Evolutionary conservation across 2,888 invertebrate species (phyloP), one percentile per base, ranked within the genome.

Genomic region (Cheilosia vernalis): DNA sequence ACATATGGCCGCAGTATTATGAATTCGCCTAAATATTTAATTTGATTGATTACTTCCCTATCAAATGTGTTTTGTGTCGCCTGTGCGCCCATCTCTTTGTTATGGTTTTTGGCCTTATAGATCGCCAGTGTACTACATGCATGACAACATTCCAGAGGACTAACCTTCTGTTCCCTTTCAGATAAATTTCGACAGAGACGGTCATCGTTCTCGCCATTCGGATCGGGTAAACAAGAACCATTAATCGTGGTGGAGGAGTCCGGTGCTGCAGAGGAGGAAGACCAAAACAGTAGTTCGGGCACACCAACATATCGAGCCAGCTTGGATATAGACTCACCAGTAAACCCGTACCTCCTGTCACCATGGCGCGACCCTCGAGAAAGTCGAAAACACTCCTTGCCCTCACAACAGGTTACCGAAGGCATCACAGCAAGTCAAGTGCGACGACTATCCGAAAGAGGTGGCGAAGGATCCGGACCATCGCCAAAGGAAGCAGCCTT

Each of bases 341-440:
- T 95, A 2, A 96, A 96, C 92, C 97, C 97, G 0, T 96, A 96
- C 92, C 93, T 97, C 63, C 92, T 97, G 72, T 96, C 96, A 0
- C 97, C 97, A 4, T 97, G 96, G 95, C 93, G 96, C 24, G 96
- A 96, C 88, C 93, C 94, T 66, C 92, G 95, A 69, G 95, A 95
- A 88, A 94, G 95, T 1, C 94, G 97, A 88, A 97, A 97, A 89
- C 96, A 96, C 89, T 97, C 97, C 27, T 92, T 97, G 88, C 97
- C 97, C 2, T 96, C 97, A 0, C 97, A 97, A 2, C 95, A 96
- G 88, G 97, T 97, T 89, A 96, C 96, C 30, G 95, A 96, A 74
- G 97, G 97, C 63, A 97, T 97, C 77, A 97, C 97, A 53, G 97
- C 97, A 49, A 96, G 96, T 88, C 97, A 97, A 94, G 96, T 97